Base-by-base conservation (phyloP, 2,113 vertebrate genomes). In the Psittacula cyanocephala region DNA sequence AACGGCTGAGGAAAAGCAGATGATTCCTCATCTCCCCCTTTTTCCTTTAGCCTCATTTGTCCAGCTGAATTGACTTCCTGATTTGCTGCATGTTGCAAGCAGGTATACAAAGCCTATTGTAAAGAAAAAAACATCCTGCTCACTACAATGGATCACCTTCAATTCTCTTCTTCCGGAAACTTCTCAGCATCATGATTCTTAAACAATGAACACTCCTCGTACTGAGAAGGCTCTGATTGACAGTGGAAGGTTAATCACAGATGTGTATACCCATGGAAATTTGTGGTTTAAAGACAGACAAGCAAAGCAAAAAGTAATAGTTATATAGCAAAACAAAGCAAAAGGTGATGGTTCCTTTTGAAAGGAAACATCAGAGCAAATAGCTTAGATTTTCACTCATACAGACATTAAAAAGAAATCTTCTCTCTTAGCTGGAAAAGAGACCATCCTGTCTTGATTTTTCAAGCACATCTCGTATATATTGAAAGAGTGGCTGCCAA, bases 301-400 rank as follows among this genome's bases (percentile, higher is more conserved):
- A 94, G 81, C 46, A 67, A 59, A 89, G n/a, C 63, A 63, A 89
- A 92, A 91, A 89, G 67, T 70, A 86, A 80, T 65, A 81, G 70
- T 79, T 75, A 70, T 17, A 80, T 11, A 81, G n/a, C 62, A 92
- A 94, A 96, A 92, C 84, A 87, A 79, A 91, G 64, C 67, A n/a
- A 59, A 59, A 59, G 33, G 67, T 12, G 39, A 23, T 23, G 33
- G 23, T 59, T n/a, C 29, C 69, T 82, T 52, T 77, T 91, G 81
- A 95, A 85, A 91, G 39, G 72, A 87, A 92, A 64, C 68, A 89
- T 80, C 90, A 62, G 17, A 93, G 91, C 78, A 89, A 92, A 88
- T 9, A 50, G 52, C 83, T 65, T 17, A 70, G 55, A 89, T 80
- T 95, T 94, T 84, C 77, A 53, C 52, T 94, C 68, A 62, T 4